Evolutionary conservation across 2,113 vertebrate genomes (phyloP).

Genomic region (Gallinago jamesoni): DNA sequence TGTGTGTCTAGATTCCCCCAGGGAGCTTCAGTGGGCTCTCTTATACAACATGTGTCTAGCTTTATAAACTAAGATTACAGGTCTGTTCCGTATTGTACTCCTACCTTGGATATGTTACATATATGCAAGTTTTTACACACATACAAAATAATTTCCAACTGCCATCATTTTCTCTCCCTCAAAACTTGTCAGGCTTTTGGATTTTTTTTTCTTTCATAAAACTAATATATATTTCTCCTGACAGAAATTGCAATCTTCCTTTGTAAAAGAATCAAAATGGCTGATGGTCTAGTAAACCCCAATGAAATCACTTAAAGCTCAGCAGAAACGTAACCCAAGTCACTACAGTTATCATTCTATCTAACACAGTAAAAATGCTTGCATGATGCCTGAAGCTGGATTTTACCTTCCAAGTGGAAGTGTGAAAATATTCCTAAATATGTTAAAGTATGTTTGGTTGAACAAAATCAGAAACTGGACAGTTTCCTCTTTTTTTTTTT

Average conservation of each 20-base stretch:
- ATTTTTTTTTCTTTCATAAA: not conserved
- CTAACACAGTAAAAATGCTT: not conserved
- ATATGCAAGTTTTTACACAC: not conserved
- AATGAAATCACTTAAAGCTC: not conserved
- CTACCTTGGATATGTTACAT: not conserved
- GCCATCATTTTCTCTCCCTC: not conserved
- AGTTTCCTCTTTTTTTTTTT: not conserved
- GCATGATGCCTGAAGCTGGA: not conserved
- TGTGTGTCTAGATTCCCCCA: constrained; percentile 10
- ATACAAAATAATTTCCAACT: not conserved
- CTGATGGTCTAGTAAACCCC: not conserved
- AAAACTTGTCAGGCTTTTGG: not conserved
- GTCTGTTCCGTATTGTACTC: not conserved
- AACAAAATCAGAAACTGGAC: not conserved
- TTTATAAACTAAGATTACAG: not conserved
- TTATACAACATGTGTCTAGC: not conserved
- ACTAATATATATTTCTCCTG: not conserved
- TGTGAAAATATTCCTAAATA: not conserved
- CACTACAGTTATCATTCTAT: not conserved
- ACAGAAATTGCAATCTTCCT: not conserved
- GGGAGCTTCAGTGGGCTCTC: not conserved
- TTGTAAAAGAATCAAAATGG: not conserved
- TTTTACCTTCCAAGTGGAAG: not conserved
- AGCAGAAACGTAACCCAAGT: not conserved
- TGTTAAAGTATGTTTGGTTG: not conserved